Percentiles rank a stretch among this genome's conserved stretches.
These are phyloP conservation scores for Bombus soroeensis DNA, from an alignment of 1,140 invertebrate species.

Conservation along the genomic window DNA sequence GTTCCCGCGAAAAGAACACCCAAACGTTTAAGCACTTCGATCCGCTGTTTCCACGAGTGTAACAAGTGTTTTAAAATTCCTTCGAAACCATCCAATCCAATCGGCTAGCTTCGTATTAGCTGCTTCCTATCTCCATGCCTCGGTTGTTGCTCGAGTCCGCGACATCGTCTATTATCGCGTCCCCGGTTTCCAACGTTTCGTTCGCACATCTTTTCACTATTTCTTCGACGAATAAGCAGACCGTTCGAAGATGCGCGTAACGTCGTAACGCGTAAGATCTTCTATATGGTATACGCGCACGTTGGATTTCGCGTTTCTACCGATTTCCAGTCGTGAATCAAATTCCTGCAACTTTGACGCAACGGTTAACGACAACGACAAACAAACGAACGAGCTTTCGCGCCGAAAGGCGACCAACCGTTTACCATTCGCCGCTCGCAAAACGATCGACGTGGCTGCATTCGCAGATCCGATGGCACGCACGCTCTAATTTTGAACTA, in stretches of 20 bases:
- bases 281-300: no score
- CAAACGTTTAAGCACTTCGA: neutral
- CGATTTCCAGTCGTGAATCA: neutral
- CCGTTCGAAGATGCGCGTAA: no score
- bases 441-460: neutral
- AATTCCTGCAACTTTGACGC: neutral
- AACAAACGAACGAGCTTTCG: conserved; percentile 1
- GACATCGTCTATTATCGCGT: neutral
- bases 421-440: conserved; percentile 12
- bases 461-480: conserved; percentile 13
- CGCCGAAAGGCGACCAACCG: neutral
- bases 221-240: neutral
- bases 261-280: no score
- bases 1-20: conserved; percentile 35
- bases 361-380: conserved; percentile 3
- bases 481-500: conserved; percentile 57
- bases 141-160: no score
- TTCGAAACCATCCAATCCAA: neutral
- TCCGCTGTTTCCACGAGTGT: neutral
- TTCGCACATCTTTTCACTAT: neutral
- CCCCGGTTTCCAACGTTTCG: neutral
- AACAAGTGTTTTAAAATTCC: neutral
- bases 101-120: neutral
- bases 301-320: neutral
- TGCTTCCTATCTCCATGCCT: no score